Evolutionary conservation across 2,113 vertebrate species (phyloP).

Genomic region (Urocolius indicus): DNA sequence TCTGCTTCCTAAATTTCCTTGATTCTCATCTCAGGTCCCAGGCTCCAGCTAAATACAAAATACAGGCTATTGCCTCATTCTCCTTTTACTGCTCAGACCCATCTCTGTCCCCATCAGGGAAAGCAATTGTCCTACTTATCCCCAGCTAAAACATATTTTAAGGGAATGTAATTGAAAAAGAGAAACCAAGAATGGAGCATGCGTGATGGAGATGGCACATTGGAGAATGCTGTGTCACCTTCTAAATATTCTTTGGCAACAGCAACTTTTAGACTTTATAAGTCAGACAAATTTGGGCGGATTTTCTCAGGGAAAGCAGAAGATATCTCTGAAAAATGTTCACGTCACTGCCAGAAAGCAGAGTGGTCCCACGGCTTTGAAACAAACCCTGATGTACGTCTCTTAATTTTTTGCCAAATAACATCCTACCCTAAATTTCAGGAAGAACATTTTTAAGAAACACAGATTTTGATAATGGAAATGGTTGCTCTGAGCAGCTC

Average conservation of each 20-base stretch:
- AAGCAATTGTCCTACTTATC: slow-evolving; percentile 30
- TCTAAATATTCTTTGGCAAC: slow-evolving; percentile 69
- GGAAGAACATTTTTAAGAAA: slow-evolving; percentile 34
- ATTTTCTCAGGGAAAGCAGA: slow-evolving; percentile 60
- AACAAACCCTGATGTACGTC: slow-evolving; percentile 15
- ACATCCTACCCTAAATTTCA: slow-evolving; percentile 35
- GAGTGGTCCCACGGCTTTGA: slow-evolving; percentile 46
- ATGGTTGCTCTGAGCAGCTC: slow-evolving; percentile 2
- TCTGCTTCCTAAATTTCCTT: not conserved
- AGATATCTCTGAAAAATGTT: slow-evolving; percentile 40
- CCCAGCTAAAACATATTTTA: not conserved
- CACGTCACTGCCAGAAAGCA: slow-evolving; percentile 54
- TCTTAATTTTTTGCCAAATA: slow-evolving; percentile 51
- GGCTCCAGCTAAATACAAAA: not conserved
- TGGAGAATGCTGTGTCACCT: slow-evolving; percentile 63
- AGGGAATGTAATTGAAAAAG: slow-evolving; percentile 11
- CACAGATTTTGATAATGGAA: slow-evolving; percentile 19
- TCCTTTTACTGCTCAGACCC: not conserved
- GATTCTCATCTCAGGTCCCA: not conserved
- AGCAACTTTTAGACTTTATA: slow-evolving; percentile 50
- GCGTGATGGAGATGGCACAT: slow-evolving; percentile 12
- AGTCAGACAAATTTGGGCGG: slow-evolving; percentile 56
- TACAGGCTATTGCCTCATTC: not conserved
- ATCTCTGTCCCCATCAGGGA: not conserved
- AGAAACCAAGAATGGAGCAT: slow-evolving; percentile 15